Conservation (phyloP, 2,888 invertebrate genomes). For the Dasypolia templi region DNA sequence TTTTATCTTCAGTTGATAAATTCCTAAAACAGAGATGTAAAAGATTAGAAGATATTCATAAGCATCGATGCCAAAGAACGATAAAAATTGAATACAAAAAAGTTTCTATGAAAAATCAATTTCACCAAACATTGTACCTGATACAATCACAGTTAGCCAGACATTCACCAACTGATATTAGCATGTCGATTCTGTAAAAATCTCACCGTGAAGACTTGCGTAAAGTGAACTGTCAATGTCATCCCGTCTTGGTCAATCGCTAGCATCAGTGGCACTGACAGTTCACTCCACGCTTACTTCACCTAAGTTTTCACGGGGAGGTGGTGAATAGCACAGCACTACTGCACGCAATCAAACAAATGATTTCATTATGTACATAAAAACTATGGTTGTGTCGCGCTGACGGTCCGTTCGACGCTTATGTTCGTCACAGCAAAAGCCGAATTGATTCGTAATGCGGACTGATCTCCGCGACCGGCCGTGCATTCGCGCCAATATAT, state of each 20-base stretch:
- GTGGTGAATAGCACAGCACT: too few species aligned
- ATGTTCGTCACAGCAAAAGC: conserved; percentile 75
- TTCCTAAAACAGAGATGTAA: neutral
- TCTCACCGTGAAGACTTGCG: too few species aligned
- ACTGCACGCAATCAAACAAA: conserved; percentile 20
- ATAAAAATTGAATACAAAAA: too few species aligned
- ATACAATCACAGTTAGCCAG: neutral
- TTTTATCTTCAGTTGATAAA: neutral
- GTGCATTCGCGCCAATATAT: conserved; percentile 82
- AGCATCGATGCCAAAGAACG: neutral
- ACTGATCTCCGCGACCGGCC: conserved; percentile 76
- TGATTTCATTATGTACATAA: conserved; percentile 48
- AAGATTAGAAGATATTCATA: too few species aligned
- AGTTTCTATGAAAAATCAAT: neutral
- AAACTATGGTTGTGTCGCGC: conserved; percentile 48
- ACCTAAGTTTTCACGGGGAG: too few species aligned
- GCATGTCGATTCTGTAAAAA: too few species aligned
- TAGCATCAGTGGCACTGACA: too few species aligned
- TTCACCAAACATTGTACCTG: neutral
- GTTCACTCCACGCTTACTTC: too few species aligned
- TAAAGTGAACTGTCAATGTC: too few species aligned
- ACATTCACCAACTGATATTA: neutral
- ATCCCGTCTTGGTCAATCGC: too few species aligned
- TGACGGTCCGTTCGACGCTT: conserved; percentile 68
- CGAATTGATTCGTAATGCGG: conserved; percentile 68